Evolutionary conservation across 2,113 vertebrate genomes (phyloP).

Genomic region (Alethe castanea): DNA sequence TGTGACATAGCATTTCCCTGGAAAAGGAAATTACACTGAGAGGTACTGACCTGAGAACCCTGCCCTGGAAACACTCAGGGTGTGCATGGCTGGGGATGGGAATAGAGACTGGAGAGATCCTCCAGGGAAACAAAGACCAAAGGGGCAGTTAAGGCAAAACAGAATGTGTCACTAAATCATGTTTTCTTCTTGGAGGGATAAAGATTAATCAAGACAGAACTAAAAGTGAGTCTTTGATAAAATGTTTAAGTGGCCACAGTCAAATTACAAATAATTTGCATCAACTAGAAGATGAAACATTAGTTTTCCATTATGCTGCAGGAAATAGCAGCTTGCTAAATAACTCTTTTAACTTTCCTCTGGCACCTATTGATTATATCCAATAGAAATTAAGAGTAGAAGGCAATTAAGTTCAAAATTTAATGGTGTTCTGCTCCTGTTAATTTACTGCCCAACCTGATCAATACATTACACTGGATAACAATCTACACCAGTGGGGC

Average conservation of each 20-base stretch:
- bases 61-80: background rate
- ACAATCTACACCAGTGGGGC: slow-evolving; percentile 61
- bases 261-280: slow-evolving; percentile 47
- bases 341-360: slow-evolving; percentile 75
- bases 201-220: slow-evolving; percentile 19
- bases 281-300: slow-evolving; percentile 61
- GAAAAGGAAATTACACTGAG: background rate
- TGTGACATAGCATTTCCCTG: background rate
- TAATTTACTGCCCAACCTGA: slow-evolving; percentile 81
- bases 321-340: slow-evolving; percentile 69
- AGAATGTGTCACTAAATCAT: background rate
- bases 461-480: slow-evolving; percentile 75
- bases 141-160: background rate
- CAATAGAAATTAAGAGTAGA: slow-evolving; percentile 80
- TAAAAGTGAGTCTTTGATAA: slow-evolving; percentile 47
- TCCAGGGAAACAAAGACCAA: background rate
- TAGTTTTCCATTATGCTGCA: slow-evolving; percentile 61
- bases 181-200: background rate
- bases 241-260: slow-evolving; percentile 47
- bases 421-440: slow-evolving; percentile 74
- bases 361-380: slow-evolving; percentile 78
- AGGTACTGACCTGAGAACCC: background rate
- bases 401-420: slow-evolving; percentile 83
- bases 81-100: background rate
- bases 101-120: background rate